These are phyloP conservation scores for Columba guinea DNA, from an alignment of 2,797 vertebrate genomes.

Conservation along the genomic window DNA sequence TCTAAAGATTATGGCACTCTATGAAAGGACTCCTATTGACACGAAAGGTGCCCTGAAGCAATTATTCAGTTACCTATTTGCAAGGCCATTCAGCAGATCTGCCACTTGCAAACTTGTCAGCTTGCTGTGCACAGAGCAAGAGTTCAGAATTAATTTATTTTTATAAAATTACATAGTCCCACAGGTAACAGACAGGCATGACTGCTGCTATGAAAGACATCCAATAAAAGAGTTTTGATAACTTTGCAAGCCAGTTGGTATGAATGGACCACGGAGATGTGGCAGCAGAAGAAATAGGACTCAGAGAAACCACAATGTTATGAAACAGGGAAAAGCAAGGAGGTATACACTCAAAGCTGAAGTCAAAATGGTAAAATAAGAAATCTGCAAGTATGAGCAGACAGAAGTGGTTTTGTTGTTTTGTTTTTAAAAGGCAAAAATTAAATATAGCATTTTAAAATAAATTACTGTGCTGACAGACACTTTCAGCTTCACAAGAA, in stretches of 20 bases:
- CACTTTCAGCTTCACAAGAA: not conserved
- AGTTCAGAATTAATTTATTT: constrained; percentile 6
- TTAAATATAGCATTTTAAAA: not conserved
- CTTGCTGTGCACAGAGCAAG: not conserved
- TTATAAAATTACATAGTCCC: not conserved
- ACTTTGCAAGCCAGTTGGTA: not conserved
- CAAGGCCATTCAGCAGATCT: constrained; percentile 14
- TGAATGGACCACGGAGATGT: not conserved
- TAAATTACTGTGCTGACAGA: not conserved
- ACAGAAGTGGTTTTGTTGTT: not conserved
- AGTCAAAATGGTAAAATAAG: not conserved
- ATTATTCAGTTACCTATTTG: constrained; percentile 40
- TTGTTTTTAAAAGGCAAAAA: not conserved
- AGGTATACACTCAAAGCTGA: not conserved
- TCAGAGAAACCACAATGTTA: not conserved
- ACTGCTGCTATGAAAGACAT: not conserved
- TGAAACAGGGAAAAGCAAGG: not conserved
- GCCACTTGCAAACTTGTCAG: constrained; percentile 9
- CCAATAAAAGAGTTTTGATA: not conserved
- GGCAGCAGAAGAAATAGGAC: not conserved
- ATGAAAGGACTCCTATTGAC: not conserved
- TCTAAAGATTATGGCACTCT: not conserved
- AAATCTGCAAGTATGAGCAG: not conserved
- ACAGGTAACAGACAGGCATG: not conserved
- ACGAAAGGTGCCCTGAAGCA: not conserved